phyloP scores from a whole-genome alignment of 2,113 vertebrate genomes.

The Coracopsis vasa region DNA sequence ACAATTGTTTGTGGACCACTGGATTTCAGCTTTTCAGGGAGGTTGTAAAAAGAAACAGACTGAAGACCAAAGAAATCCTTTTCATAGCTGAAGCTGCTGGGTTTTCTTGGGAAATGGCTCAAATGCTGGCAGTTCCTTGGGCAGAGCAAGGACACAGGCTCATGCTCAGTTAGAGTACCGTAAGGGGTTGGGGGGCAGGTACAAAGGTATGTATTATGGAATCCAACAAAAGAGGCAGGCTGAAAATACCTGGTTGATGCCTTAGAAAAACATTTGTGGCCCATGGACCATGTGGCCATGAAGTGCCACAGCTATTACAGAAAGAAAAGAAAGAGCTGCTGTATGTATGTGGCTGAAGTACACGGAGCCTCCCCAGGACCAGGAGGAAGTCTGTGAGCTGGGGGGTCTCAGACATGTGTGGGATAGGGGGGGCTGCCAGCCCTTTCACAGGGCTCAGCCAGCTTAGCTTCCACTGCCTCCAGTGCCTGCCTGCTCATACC shows the following conservation, averaged over 20 bases:
- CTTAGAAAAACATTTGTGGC: neutral
- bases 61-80: neutral
- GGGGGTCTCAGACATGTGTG: fast-evolving
- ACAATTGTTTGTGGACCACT: neutral
- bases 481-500: neutral
- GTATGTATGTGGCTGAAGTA: neutral
- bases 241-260: neutral
- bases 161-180: neutral
- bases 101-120: neutral
- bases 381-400: neutral
- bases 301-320: neutral
- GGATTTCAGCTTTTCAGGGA: neutral
- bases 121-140: neutral
- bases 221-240: neutral
- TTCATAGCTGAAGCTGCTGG: neutral
- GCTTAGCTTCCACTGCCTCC: neutral
- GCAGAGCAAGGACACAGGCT: neutral
- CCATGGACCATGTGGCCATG: neutral
- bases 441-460: neutral
- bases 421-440: neutral
- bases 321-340: neutral
- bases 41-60: neutral
- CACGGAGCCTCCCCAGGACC: no score
- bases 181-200: neutral
- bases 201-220: neutral